Percentiles rank a stretch among this genome's conserved stretches.
phyloP scores from a whole-genome alignment of 2,888 invertebrate genomes.

The Andrena dorsata region DNA sequence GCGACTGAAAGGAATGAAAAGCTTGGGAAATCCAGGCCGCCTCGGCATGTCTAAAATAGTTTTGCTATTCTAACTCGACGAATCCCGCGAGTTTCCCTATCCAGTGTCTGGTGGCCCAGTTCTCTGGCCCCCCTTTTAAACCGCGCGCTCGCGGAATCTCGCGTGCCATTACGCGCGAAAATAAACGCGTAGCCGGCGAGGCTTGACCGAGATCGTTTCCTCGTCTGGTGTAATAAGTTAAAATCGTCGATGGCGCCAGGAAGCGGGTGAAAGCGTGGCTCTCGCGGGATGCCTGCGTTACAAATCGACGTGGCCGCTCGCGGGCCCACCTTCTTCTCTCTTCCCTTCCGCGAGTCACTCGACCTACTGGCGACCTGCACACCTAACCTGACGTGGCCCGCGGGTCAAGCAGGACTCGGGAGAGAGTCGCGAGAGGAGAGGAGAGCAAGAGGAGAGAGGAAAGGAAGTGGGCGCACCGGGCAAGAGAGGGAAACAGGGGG shows the following conservation, averaged over 20 bases:
- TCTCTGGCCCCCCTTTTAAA: conserved; percentile 22
- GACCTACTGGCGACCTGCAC: conserved; percentile 68
- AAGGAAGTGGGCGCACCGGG: conserved; percentile 31
- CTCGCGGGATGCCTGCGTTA: conserved; percentile 53
- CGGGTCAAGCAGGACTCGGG: conserved; percentile 68
- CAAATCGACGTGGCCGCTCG: conserved; percentile 60
- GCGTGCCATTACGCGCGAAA: conserved; percentile 22
- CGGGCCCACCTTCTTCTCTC: conserved; percentile 60
- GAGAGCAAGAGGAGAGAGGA: conserved; percentile 31
- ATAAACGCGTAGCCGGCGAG: conserved; percentile 36
- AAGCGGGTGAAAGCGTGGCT: conserved; percentile 55
- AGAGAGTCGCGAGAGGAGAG: conserved; percentile 25
- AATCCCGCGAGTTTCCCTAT: background rate
- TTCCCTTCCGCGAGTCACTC: conserved; percentile 59
- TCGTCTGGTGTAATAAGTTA: background rate
- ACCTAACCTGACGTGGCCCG: conserved; percentile 64
- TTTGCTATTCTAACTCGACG: conserved; percentile 1
- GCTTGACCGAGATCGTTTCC: conserved; percentile 35
- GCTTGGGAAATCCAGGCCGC: background rate
- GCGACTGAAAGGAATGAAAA: background rate
- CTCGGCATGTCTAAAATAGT: background rate
- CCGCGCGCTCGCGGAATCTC: conserved; percentile 43
- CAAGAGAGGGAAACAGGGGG: conserved; percentile 39
- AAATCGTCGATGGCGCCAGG: conserved; percentile 28
- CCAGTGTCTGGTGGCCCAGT: conserved; percentile 38